Conservation (phyloP, 2,888 invertebrate species). For the Campoplex capitator region DNA sequence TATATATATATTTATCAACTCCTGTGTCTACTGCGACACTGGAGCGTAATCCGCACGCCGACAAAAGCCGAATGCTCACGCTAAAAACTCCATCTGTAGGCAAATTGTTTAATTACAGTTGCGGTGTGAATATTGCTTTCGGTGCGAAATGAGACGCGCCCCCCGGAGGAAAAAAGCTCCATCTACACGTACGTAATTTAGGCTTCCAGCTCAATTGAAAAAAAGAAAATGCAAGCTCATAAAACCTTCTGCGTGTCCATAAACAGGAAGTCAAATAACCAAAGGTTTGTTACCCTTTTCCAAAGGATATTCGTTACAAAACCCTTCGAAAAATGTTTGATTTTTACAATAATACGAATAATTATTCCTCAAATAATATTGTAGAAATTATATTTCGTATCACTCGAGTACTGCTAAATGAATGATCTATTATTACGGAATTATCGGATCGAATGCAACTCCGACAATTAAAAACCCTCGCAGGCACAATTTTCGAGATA, state of each 20-base stretch:
- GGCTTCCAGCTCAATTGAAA: conserved; percentile 13
- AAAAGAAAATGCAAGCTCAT: neutral
- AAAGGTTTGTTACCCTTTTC: no score
- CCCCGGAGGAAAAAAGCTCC: neutral
- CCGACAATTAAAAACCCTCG: conserved; percentile 40
- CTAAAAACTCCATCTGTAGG: conserved; percentile 84
- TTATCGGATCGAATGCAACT: conserved; percentile 35
- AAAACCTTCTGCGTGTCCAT: neutral
- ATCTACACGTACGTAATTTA: neutral
- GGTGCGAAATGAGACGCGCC: conserved; percentile 27
- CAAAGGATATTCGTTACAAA: no score
- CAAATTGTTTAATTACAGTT: conserved; percentile 84
- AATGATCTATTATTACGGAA: conserved; percentile 9
- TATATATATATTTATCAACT: conserved; percentile 45
- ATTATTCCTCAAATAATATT: neutral
- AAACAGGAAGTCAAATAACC: neutral
- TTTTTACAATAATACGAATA: neutral
- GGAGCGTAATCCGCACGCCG: conserved; percentile 65
- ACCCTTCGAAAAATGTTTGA: neutral
- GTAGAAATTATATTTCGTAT: neutral
- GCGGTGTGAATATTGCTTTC: conserved; percentile 71
- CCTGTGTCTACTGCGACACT: conserved; percentile 17
- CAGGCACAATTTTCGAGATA: conserved; percentile 56
- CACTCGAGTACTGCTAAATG: no score
- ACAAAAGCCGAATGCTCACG: conserved; percentile 75